phyloP scores from a whole-genome alignment of 2,888 invertebrate genomes.

The Microplitis manilae region DNA sequence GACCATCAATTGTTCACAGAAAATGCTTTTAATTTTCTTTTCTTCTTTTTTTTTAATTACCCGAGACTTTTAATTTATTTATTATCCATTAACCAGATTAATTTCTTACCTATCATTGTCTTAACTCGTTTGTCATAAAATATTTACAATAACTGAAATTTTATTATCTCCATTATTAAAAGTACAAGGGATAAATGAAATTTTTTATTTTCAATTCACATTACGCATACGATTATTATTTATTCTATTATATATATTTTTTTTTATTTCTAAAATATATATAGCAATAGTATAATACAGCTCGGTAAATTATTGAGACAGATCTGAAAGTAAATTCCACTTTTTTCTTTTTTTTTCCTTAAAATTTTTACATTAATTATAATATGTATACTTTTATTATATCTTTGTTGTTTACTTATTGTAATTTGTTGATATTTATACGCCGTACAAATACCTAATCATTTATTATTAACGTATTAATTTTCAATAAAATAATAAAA shows the following conservation, averaged over 20 bases:
- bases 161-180: background rate
- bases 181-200: background rate
- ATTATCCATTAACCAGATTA: background rate
- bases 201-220: background rate
- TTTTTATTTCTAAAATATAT: constrained; percentile 6
- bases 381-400: constrained; percentile 42
- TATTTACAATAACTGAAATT: background rate
- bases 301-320: constrained; percentile 12
- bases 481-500: background rate
- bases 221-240: constrained; percentile 6
- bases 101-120: background rate
- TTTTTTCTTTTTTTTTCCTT: background rate
- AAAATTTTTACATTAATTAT: constrained; percentile 31
- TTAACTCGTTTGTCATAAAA: background rate
- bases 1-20: constrained; percentile 73
- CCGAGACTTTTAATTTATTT: background rate
- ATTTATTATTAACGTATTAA: background rate
- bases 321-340: constrained; percentile 11
- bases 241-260: constrained; percentile 13
- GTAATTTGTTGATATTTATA: background rate
- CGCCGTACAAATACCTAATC: background rate
- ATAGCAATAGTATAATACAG: constrained; percentile 12
- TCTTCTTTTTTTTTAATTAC: background rate
- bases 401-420: constrained; percentile 19
- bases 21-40: constrained; percentile 72